Evolutionary conservation across 2,888 invertebrate species (phyloP).

Genomic region (Lathronympha strigana): DNA sequence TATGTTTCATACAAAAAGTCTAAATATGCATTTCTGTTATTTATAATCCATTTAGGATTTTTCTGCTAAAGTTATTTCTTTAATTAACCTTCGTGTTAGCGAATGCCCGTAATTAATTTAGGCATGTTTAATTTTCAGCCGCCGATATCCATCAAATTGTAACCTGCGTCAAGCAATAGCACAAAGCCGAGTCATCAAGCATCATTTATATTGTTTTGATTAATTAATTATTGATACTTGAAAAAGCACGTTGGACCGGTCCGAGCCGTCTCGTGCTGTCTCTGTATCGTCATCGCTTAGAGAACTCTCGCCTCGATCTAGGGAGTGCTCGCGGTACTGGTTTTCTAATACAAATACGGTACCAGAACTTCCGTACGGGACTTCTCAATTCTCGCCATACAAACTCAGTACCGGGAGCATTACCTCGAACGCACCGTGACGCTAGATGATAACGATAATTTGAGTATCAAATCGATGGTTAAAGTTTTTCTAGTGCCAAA

Average conservation of each 20-base stretch:
- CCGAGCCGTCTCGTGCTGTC: conserved; percentile 51
- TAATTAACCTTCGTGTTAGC: conserved; percentile 5
- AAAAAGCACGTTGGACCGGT: conserved; percentile 61
- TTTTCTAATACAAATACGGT: too few relatives aligned
- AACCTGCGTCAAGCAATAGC: conserved; percentile 26
- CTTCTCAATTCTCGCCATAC: too few relatives aligned
- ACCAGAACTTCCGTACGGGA: too few relatives aligned
- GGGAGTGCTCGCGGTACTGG: too few relatives aligned
- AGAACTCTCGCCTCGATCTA: neutral
- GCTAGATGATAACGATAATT: too few relatives aligned
- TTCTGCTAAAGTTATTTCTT: neutral
- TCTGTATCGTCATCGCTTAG: neutral
- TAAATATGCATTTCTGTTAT: too few relatives aligned
- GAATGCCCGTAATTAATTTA: conserved; percentile 13
- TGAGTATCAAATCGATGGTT: too few relatives aligned
- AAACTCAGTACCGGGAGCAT: too few relatives aligned
- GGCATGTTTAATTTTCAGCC: conserved; percentile 24
- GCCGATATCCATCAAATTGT: conserved; percentile 32
- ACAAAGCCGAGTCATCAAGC: conserved; percentile 56
- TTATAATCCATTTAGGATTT: too few relatives aligned
- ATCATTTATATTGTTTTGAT: conserved; percentile 69
- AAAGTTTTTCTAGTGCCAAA: too few relatives aligned
- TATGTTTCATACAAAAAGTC: too few relatives aligned
- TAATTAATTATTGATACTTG: conserved; percentile 52
- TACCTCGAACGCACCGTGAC: too few relatives aligned